These are phyloP conservation scores for Pocillopora damicornis DNA, from an alignment of 64 coral and sea anemone genomes.

Conservation along the genomic window DNA sequence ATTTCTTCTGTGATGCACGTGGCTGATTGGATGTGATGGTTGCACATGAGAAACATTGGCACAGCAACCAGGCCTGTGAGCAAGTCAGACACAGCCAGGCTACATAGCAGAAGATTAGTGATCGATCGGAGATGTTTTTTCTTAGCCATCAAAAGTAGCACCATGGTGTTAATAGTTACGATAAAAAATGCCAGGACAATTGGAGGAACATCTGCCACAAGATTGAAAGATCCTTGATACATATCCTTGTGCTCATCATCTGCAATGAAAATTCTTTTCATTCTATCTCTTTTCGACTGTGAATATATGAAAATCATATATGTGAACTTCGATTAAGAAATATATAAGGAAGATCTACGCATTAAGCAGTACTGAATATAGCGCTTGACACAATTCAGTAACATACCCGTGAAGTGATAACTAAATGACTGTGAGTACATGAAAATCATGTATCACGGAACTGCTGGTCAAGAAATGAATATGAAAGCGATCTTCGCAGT, in stretches of 20 bases:
- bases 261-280: neutral
- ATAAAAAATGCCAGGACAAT: conserved; percentile 51
- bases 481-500: too few relatives aligned
- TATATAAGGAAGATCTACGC: too few relatives aligned
- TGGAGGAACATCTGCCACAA: conserved; percentile 32
- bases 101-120: conserved; percentile 71
- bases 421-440: too few relatives aligned
- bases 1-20: conserved; percentile 45
- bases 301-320: too few relatives aligned
- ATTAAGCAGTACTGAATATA: too few relatives aligned
- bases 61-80: conserved; percentile 58
- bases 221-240: conserved; percentile 15
- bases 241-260: neutral
- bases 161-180: conserved; percentile 46
- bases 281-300: neutral
- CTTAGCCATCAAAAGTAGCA: conserved; percentile 36
- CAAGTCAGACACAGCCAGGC: conserved; percentile 76
- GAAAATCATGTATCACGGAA: too few relatives aligned
- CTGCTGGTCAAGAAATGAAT: too few relatives aligned
- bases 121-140: conserved; percentile 54
- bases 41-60: conserved; percentile 62
- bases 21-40: conserved; percentile 22
- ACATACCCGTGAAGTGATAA: too few relatives aligned
- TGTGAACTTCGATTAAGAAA: too few relatives aligned
- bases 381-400: too few relatives aligned